Percentiles rank a stretch among this genome's conserved stretches.
phyloP scores from a whole-genome alignment of 2,888 invertebrate genomes.

The Ischnus inquisitorius region DNA sequence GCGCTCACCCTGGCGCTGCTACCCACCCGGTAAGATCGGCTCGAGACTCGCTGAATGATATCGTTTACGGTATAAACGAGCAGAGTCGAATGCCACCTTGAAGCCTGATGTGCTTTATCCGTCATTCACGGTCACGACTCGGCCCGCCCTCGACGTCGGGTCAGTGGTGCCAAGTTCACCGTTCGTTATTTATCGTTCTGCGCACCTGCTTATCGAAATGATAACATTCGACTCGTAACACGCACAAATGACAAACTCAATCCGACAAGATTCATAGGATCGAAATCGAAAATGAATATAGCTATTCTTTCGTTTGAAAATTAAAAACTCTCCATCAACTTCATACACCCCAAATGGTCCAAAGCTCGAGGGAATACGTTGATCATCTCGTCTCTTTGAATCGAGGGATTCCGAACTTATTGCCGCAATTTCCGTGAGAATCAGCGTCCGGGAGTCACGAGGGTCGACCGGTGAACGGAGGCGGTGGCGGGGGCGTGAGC shows the following conservation, averaged over 20 bases:
- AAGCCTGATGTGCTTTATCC: slow-evolving; percentile 36
- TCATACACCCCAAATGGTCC: no score
- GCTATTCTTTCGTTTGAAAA: no score
- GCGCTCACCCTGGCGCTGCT: neutral
- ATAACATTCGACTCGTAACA: neutral
- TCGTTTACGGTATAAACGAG: neutral
- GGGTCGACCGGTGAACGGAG: no score
- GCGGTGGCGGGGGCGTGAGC: no score
- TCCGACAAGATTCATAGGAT: neutral
- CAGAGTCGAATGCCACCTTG: neutral
- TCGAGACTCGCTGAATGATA: neutral
- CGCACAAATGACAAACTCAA: neutral
- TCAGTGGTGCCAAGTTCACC: slow-evolving; percentile 64
- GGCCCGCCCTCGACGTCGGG: slow-evolving; percentile 14
- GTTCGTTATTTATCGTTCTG: slow-evolving; percentile 34
- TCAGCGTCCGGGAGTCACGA: slow-evolving; percentile 17
- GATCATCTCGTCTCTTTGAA: slow-evolving; percentile 24
- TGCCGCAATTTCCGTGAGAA: slow-evolving; percentile 42
- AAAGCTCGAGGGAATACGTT: no score
- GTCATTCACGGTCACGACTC: slow-evolving; percentile 47
- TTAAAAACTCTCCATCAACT: no score
- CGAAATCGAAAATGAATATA: no score
- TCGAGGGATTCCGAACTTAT: slow-evolving; percentile 34
- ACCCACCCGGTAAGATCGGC: neutral
- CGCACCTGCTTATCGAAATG: slow-evolving; percentile 41